Conservation (phyloP, 1,140 invertebrate species). For the Atta texana region DNA sequence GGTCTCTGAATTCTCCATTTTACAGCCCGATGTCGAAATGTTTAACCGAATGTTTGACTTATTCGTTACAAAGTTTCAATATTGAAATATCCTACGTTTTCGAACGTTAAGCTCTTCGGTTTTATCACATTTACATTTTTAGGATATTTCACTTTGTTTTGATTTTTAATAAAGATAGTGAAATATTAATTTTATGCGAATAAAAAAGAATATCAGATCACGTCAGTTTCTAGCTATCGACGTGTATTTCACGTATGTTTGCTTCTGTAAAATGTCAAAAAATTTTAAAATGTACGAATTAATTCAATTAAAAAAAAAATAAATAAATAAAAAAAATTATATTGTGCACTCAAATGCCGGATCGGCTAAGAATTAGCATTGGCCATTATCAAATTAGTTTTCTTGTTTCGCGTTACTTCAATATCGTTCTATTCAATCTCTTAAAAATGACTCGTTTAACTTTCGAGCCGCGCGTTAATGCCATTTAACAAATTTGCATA, state of each 20-base stretch:
- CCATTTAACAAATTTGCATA: conserved; percentile 39
- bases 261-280: neutral
- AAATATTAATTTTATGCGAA: conserved; percentile 22
- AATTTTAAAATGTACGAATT: neutral
- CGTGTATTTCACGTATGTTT: no score
- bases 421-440: conserved; percentile 23
- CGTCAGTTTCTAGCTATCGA: neutral
- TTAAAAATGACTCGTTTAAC: conserved; percentile 33
- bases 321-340: neutral
- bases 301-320: neutral
- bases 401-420: conserved; percentile 5
- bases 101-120: neutral
- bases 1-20: conserved; percentile 49
- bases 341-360: neutral
- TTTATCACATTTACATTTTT: conserved; percentile 43
- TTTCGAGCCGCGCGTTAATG: conserved; percentile 15
- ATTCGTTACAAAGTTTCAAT: conserved; percentile 56
- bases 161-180: conserved; percentile 6
- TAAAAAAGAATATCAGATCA: neutral
- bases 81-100: conserved; percentile 49
- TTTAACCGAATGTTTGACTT: conserved; percentile 57
- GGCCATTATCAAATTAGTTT: conserved; percentile 24
- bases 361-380: neutral
- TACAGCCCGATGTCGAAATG: conserved; percentile 33
- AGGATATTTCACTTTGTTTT: conserved; percentile 24